A percentile compares a stretch with the other conserved stretches of the same genome.
Evolutionary conservation across 2,797 vertebrate genomes (phyloP).

Genomic region (Oceanodroma leucorhoa): DNA sequence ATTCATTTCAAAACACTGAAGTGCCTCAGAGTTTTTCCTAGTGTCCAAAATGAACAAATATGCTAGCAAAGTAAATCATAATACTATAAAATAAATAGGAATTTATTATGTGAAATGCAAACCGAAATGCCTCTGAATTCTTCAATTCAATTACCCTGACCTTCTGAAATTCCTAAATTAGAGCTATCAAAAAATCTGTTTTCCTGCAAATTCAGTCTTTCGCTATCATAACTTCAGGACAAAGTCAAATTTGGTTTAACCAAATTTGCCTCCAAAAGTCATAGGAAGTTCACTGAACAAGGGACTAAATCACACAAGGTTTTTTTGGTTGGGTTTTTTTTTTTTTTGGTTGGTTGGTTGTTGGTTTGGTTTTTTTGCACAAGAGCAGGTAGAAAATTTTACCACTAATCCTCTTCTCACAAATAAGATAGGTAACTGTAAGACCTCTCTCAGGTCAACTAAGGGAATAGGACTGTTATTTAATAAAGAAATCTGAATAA

Average conservation of each 20-base stretch:
- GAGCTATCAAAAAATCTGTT: background rate
- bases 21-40: background rate
- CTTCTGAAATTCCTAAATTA: background rate
- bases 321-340: background rate
- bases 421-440: background rate
- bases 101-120: background rate
- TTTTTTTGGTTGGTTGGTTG: background rate
- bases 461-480: background rate
- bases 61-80: background rate
- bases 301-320: background rate
- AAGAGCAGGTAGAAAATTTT: background rate
- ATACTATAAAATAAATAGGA: background rate
- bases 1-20: background rate
- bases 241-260: background rate
- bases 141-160: background rate
- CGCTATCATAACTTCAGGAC: background rate
- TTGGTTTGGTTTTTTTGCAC: background rate
- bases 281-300: background rate
- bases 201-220: background rate
- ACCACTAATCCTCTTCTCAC: background rate
- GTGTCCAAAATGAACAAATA: background rate
- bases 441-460: background rate
- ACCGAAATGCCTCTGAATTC: background rate
- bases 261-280: background rate
- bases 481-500: background rate